Evolutionary conservation across 2,888 invertebrate species (phyloP), one percentile per base, ranked within the genome.

Genomic region (Syritta pipiens): DNA sequence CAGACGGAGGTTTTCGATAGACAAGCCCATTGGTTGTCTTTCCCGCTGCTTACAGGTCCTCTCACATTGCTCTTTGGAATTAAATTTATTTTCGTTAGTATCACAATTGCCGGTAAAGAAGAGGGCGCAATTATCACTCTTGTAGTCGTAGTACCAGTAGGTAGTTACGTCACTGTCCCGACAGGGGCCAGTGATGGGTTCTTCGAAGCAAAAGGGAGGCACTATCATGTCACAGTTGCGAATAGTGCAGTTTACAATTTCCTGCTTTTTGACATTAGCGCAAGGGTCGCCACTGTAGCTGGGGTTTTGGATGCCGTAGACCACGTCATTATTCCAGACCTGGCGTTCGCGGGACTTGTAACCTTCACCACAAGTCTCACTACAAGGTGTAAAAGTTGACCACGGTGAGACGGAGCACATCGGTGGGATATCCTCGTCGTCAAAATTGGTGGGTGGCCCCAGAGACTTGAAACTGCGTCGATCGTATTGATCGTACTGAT

Each of bases 91-190:
- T 37, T 91, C 91, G 87, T 97, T 97, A 1, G 94, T 96, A 46
- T 95, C 93, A 86, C 98, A 98, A 32, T 97, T 97, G 44, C 86
- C 86, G 19, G 94, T 94, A 89, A 94, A 98, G 89, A 98, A 98
- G 3, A 94, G 92, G 83, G 93, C 93, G 86, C 98, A 98, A 22
- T 91, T 90, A 19, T 92, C 92, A 30, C 90, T 90, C 19, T 90
- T 87, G 20, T 90, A 90, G 87, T 98, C 95, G 87, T 93, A 98
- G 89, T 94, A 96, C 94, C 96, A 97, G n/a, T 94, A 91, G 46
- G 92, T 91, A 84, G 93, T 92, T 77, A 93, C 92, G 84, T 93
- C 93, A 14, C 93, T 93, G 5, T 93, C 93, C 17, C 94, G 92
- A 85, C 97, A 97, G 2, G 93, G 93, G 0, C 97, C 96, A 28